Evolutionary conservation across 1,140 invertebrate species (phyloP).

Genomic region (Lepidostoma basale): DNA sequence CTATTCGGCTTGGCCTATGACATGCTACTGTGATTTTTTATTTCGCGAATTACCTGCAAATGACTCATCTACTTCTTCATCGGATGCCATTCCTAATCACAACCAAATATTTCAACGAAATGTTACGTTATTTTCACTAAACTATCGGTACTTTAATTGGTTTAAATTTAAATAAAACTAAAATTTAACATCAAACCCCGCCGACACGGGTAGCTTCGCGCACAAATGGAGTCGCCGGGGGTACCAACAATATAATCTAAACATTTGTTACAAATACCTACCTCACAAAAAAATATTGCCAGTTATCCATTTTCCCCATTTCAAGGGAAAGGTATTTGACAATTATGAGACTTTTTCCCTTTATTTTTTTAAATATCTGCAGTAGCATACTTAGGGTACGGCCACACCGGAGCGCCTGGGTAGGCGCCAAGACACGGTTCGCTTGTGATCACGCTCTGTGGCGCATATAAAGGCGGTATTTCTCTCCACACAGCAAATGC

Average conservation of each 20-base stretch:
- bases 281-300: constrained; percentile 13
- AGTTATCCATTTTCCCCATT: not conserved
- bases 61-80: constrained; percentile 77
- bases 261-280: constrained; percentile 1
- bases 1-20: constrained; percentile 62
- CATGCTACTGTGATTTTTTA: constrained; percentile 53
- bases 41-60: constrained; percentile 71
- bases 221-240: constrained; percentile 34
- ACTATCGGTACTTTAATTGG: constrained; percentile 9
- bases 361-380: too few species aligned
- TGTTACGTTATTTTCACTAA: constrained; percentile 21
- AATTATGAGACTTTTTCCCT: too few species aligned
- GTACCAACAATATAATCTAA: constrained; percentile 24
- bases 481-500: too few species aligned
- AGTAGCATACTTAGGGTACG: too few species aligned
- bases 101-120: constrained; percentile 23
- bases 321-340: too few species aligned
- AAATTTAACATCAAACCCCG: constrained; percentile 27
- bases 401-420: too few species aligned
- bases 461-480: too few species aligned
- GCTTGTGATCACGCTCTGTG: too few species aligned
- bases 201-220: constrained; percentile 38
- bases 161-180: constrained; percentile 29
- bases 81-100: constrained; percentile 69
- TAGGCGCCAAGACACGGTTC: too few species aligned